Percentiles rank a stretch among this genome's conserved stretches.
phyloP scores from a whole-genome alignment of 2,888 invertebrate genomes.

The Zootermopsis nevadensis region DNA sequence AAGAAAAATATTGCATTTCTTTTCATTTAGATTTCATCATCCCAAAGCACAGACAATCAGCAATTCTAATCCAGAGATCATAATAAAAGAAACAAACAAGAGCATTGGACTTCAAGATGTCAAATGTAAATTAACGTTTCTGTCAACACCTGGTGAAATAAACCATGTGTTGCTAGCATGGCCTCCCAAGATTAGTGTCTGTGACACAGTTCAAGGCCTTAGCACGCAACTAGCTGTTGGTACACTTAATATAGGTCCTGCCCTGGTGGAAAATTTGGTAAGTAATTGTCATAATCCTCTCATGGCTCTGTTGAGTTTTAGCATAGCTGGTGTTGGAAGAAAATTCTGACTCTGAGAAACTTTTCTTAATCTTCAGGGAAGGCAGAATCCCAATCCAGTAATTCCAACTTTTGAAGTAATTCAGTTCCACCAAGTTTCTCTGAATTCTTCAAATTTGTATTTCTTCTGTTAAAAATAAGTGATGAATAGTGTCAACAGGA shows the following conservation, averaged over 20 bases:
- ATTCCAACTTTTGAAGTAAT: too few relatives aligned
- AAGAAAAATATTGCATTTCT: too few relatives aligned
- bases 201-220: constrained; percentile 55
- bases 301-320: not conserved
- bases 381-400: too few relatives aligned
- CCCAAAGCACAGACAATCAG: constrained; percentile 59
- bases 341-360: too few relatives aligned
- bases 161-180: constrained; percentile 58
- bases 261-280: constrained; percentile 54
- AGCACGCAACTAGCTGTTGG: constrained; percentile 57
- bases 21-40: constrained; percentile 59
- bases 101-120: constrained; percentile 58
- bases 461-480: too few relatives aligned
- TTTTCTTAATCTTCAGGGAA: too few relatives aligned
- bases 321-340: too few relatives aligned
- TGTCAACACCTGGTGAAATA: constrained; percentile 59
- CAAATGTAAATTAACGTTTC: constrained; percentile 60
- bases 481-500: too few relatives aligned
- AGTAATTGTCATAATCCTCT: not conserved
- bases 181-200: constrained; percentile 60
- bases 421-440: too few relatives aligned
- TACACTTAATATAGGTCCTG: constrained; percentile 57
- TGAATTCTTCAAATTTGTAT: too few relatives aligned
- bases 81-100: constrained; percentile 54
- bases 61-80: constrained; percentile 56